phyloP scores from a whole-genome alignment of 2,888 invertebrate species.

The Phaonia tiefii region DNA sequence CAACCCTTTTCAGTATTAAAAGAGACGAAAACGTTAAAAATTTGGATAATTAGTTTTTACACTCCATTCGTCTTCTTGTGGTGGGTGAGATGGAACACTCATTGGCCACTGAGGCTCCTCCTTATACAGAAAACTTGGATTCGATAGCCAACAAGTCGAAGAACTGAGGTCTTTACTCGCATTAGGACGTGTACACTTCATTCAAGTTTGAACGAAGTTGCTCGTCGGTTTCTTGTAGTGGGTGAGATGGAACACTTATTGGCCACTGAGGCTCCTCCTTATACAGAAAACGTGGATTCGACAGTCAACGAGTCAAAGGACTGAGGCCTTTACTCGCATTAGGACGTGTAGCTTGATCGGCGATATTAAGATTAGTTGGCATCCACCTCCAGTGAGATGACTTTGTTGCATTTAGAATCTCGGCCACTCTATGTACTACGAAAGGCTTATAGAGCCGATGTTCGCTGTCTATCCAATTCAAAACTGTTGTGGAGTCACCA shows the following conservation, averaged over 20 bases:
- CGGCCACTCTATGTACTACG: neutral
- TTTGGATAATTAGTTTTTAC: too few species aligned
- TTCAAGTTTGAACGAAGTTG: neutral
- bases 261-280: conserved; percentile 1
- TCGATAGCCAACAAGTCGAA: too few species aligned
- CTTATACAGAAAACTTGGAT: neutral
- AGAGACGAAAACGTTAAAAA: conserved; percentile 26
- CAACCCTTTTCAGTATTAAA: conserved; percentile 15
- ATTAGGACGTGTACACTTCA: neutral
- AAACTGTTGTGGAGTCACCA: conserved; percentile 52
- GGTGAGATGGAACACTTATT: neutral
- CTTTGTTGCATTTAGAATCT: neutral
- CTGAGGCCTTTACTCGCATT: neutral
- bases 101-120: too few species aligned
- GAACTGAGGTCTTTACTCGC: too few species aligned
- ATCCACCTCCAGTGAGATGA: neutral
- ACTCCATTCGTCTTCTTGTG: too few species aligned
- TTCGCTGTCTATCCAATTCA: conserved; percentile 49
- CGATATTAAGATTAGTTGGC: neutral
- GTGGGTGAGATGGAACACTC: too few species aligned
- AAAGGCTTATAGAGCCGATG: neutral
- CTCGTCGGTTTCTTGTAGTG: neutral
- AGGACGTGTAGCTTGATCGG: neutral
- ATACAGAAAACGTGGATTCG: conserved; percentile 15
- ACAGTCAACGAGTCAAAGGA: conserved; percentile 25